Evolutionary conservation across 2,888 invertebrate species (phyloP), one percentile per base, ranked within the genome.

Genomic region (Plebejus melissa): DNA sequence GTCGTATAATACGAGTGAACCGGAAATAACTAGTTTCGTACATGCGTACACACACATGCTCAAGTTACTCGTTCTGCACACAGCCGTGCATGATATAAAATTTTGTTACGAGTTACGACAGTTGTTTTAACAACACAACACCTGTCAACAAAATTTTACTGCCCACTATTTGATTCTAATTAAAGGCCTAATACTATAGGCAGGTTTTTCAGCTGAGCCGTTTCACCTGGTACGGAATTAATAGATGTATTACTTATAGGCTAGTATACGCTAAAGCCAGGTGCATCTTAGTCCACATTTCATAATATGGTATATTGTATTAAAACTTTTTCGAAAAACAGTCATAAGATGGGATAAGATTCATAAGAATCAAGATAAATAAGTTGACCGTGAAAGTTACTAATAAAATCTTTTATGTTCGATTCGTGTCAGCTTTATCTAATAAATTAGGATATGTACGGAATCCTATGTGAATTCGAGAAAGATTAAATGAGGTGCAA

Each of bases 21-120:
- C 65, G 65, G 65, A 65, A 65, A 65, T 65, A 32, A 65, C 65
- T 65, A 65, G 65, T 65, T 65, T 65, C 65, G 65, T 65, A 65
- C 16, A 32, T 65, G 16, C 65, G 65, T 65, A 65, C 5, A 65
- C 65, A 65, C 65, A 36, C 65, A 65, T 36, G 32, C 65, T 32
- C 65, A 65, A 65, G 32, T 4, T 65, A 65, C 65, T 65, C 13
- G 65, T 65, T 65, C 65, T 65, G 65, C 65, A 65, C 65, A 65
- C 65, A 65, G 60, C 60, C 60, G 60, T 65, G 65, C 32, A 36
- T 36, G 16, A 32, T 65, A 36, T 65, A 4, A 65, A 65, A 65
- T 32, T 36, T 60, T 28, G 28, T 60, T 28, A 28, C 28, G 60
- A 36, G 28, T 60, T 28, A 28, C 28, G 60, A 36, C 65, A 32